Conservation (phyloP, 2,797 vertebrate species). For the Orientallactaga sibirica region DNA sequence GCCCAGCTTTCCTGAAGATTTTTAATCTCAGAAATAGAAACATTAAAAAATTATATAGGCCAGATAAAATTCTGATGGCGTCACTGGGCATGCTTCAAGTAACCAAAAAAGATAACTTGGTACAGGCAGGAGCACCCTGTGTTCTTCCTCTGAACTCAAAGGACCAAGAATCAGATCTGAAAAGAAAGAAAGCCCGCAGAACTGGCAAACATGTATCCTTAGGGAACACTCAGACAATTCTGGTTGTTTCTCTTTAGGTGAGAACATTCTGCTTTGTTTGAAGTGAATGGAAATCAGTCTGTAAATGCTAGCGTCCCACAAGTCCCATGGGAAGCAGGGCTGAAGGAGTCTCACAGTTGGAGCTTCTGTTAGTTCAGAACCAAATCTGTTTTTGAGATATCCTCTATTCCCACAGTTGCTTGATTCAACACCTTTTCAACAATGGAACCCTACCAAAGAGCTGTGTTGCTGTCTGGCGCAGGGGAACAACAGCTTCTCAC, state of each 20-base stretch:
- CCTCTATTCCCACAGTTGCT: not conserved
- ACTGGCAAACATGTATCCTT: conserved; percentile 65
- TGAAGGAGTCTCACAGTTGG: not conserved
- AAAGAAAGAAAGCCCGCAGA: not conserved
- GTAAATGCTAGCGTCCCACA: not conserved
- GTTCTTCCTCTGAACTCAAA: conserved; percentile 19
- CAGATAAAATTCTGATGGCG: conserved; percentile 19
- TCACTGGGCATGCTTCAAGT: not conserved
- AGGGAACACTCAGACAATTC: conserved; percentile 31
- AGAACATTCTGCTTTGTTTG: conserved; percentile 48
- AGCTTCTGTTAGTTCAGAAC: conserved; percentile 45
- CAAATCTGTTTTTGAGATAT: conserved; percentile 6
- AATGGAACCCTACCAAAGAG: not conserved
- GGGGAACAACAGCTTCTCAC: not conserved
- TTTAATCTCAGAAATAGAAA: conserved; percentile 23
- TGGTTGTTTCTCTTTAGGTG: conserved; percentile 66
- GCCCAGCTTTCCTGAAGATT: not conserved
- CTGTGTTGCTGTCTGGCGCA: not conserved
- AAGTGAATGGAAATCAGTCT: conserved; percentile 51
- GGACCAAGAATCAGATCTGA: not conserved
- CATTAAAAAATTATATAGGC: not conserved
- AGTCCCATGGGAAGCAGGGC: not conserved
- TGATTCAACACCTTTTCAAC: not conserved
- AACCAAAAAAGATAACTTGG: conserved; percentile 13
- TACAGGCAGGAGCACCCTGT: not conserved